Evolutionary conservation across 2,888 invertebrate genomes (phyloP), one percentile per base, ranked within the genome.

Genomic region (Neoascia interrupta): DNA sequence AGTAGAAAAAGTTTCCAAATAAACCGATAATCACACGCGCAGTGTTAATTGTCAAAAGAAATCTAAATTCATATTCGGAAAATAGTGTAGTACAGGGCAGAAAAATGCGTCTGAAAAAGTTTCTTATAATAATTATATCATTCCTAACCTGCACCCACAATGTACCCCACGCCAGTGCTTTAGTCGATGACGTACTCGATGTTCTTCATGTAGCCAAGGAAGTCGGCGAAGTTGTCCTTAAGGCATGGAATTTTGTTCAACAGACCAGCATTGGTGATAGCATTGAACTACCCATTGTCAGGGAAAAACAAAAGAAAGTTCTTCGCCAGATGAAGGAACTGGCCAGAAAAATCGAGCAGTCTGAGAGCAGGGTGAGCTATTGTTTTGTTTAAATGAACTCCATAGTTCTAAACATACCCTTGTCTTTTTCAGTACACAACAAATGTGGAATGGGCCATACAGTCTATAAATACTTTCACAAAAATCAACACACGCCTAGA

Each of bases 191-290:
- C 82, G 91, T 91, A 1, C 85, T 92, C 47, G 93, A 93, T 85
- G 90, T 93, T 10, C 84, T 93, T 15, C 90, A 90, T 83, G 84
- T 88, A n/a, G 84, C 86, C 31, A 92, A 92, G 83, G 92, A 93
- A 83, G 90, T 93, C 28, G 91, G 91, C 21, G 89, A 91, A 51
- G 91, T 91, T 49, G 89, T 93, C 23, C 86, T 92, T 1, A 91
- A 90, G 82, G 90, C 92, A 18, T 93, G 93, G 93, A 92, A 93
- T 82, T 84, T 93, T 10, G 88, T 93, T 21, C 92, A 92, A 54
- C 90, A 91, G 16, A 90, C 91, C 54, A 90, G 91, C 81, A 83
- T 88, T 1, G 88, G 90, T 16, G 88, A 90, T 5, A 91, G 91
- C 1, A 90, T 92, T 4, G 91, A 91, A 11, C 87, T 92, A 54